Conservation (phyloP, 2,113 vertebrate genomes). For the Poeciliopsis prolifica region DNA sequence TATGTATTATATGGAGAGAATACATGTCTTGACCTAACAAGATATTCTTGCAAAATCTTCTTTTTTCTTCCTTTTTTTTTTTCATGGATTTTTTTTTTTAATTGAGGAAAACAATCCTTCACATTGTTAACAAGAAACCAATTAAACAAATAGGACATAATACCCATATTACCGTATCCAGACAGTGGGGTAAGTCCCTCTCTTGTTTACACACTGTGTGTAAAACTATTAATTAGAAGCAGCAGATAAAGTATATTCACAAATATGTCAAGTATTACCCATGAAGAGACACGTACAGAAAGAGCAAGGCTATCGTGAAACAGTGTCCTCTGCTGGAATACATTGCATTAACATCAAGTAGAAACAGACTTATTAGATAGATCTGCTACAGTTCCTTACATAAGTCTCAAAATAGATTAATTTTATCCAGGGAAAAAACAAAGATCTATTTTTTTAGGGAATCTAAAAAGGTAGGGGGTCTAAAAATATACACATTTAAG, state of each 20-base stretch:
- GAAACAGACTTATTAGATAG: constrained; percentile 10
- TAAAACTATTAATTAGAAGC: constrained; percentile 62
- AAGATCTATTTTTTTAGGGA: no score
- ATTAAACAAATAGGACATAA: background rate
- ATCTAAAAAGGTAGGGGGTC: no score
- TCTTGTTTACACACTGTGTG: constrained; percentile 58
- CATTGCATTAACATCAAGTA: constrained; percentile 6
- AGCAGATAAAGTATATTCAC: constrained; percentile 56
- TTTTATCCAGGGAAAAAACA: background rate
- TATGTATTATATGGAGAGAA: no score
- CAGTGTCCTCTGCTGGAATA: constrained; percentile 75
- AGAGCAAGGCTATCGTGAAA: constrained; percentile 65
- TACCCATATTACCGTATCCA: constrained; percentile 30
- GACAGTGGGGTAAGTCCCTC: constrained; percentile 37
- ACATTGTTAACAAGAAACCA: background rate
- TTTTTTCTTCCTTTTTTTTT: no score
- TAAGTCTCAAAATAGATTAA: background rate
- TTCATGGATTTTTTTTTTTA: no score
- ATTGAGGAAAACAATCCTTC: no score
- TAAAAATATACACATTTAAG: no score
- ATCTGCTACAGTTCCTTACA: constrained; percentile 16
- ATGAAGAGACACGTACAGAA: constrained; percentile 3
- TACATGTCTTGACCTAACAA: no score
- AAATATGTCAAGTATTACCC: constrained; percentile 41
- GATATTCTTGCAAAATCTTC: no score